These are phyloP conservation scores for Drosophila mulleri DNA, from an alignment of 2,888 invertebrate species.

Conservation along the genomic window DNA sequence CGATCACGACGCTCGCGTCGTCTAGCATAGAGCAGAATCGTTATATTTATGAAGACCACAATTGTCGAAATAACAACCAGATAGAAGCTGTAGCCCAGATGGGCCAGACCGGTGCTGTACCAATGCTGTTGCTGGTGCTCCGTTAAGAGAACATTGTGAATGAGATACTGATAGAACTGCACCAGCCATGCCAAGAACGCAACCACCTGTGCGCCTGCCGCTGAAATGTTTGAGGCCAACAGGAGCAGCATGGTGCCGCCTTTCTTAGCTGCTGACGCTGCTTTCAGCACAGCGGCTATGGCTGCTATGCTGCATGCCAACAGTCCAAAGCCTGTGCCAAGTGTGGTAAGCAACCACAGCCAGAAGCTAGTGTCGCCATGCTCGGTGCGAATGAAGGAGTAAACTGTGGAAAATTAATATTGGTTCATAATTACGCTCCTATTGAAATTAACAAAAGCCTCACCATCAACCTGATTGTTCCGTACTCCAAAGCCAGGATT, in stretches of 20 bases:
- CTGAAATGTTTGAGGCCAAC: constrained; percentile 82
- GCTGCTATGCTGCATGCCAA: constrained; percentile 84
- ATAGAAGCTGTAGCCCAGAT: constrained; percentile 95
- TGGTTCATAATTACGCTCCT: background rate
- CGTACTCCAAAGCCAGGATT: constrained; percentile 94
- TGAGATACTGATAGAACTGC: constrained; percentile 92
- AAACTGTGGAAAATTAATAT: constrained; percentile 66
- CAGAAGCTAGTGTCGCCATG: constrained; percentile 83
- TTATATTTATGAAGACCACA: constrained; percentile 82
- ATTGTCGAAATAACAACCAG: constrained; percentile 83
- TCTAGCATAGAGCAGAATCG: constrained; percentile 79
- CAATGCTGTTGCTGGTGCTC: constrained; percentile 93
- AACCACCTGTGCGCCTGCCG: constrained; percentile 90
- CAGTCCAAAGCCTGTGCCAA: constrained; percentile 84
- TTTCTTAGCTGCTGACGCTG: constrained; percentile 84
- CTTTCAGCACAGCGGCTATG: constrained; percentile 84
- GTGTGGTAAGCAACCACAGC: constrained; percentile 84
- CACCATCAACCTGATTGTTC: constrained; percentile 91
- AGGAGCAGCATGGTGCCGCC: constrained; percentile 83
- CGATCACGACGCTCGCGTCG: constrained; percentile 78
- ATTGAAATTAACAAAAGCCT: constrained; percentile 54
- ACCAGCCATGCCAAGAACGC: constrained; percentile 93
- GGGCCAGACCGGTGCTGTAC: constrained; percentile 92
- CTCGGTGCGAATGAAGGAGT: constrained; percentile 81
- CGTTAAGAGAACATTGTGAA: constrained; percentile 92